Conservation (phyloP, 2,113 vertebrate genomes). For the Gobio gobio region DNA sequence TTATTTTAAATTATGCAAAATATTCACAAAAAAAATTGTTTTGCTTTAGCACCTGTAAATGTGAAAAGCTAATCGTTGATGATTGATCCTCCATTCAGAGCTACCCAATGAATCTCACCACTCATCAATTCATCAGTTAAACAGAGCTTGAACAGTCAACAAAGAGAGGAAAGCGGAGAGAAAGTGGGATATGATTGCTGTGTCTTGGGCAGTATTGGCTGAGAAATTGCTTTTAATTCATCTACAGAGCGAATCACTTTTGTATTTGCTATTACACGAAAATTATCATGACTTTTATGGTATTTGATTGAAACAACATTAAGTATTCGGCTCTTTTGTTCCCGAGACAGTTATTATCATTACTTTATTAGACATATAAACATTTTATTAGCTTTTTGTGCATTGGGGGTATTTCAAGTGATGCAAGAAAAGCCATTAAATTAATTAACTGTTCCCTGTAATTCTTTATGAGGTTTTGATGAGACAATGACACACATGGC, state of each 20-base stretch:
- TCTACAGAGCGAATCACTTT: slow-evolving; percentile 10
- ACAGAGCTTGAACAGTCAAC: slow-evolving; percentile 46
- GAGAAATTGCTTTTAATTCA: slow-evolving; percentile 18
- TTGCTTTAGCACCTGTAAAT: slow-evolving; percentile 37
- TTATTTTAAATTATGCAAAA: too few species aligned
- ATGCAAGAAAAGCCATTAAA: slow-evolving; percentile 61
- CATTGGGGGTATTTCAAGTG: slow-evolving; percentile 46
- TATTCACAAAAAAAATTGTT: neutral
- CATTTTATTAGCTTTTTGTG: slow-evolving; percentile 58
- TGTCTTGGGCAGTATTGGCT: slow-evolving; percentile 5
- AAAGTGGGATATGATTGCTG: neutral
- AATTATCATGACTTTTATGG: slow-evolving; percentile 3
- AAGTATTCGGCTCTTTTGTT: slow-evolving; percentile 32
- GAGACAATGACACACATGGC: slow-evolving; percentile 48
- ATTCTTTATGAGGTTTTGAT: slow-evolving; percentile 66
- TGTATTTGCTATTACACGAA: neutral
- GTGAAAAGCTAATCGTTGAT: slow-evolving; percentile 40
- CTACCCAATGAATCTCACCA: slow-evolving; percentile 58
- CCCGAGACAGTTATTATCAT: slow-evolving; percentile 37
- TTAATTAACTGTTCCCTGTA: slow-evolving; percentile 61
- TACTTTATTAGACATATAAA: slow-evolving; percentile 61
- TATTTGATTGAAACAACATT: slow-evolving; percentile 31
- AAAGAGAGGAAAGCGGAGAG: neutral
- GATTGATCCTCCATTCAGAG: slow-evolving; percentile 54
- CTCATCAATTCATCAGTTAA: slow-evolving; percentile 60